Percentiles rank a stretch among this genome's conserved stretches.
These are phyloP conservation scores for Drosophila tristis DNA, from an alignment of 1,140 invertebrate genomes.

Conservation along the genomic window DNA sequence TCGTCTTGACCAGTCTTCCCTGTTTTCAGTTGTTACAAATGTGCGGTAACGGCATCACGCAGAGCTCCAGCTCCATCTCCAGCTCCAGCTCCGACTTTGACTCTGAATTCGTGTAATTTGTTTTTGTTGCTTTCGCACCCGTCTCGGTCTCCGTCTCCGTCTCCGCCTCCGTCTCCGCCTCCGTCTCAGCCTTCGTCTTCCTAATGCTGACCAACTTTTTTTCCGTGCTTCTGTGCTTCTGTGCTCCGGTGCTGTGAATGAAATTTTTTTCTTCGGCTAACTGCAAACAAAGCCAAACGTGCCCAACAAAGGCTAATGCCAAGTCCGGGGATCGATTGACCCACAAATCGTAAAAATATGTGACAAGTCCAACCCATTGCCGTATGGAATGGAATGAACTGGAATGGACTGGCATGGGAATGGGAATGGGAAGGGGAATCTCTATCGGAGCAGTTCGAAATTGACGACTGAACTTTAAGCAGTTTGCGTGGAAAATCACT, in stretches of 20 bases:
- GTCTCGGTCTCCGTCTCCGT: background rate
- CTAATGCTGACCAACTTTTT: slow-evolving; percentile 56
- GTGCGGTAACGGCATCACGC: slow-evolving; percentile 78
- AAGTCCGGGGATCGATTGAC: slow-evolving; percentile 8
- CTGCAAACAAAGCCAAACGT: slow-evolving; percentile 36
- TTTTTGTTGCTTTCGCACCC: slow-evolving; percentile 7
- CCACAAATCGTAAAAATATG: background rate
- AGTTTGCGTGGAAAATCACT: slow-evolving; percentile 10
- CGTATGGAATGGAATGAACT: too few relatives aligned
- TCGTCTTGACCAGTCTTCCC: slow-evolving; percentile 64
- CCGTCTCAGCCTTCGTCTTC: background rate
- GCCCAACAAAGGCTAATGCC: slow-evolving; percentile 36
- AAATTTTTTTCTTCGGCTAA: slow-evolving; percentile 42
- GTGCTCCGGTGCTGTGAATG: slow-evolving; percentile 34
- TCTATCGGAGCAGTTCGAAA: slow-evolving; percentile 11
- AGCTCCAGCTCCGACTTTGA: background rate
- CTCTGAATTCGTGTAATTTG: slow-evolving; percentile 12
- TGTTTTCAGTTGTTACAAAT: slow-evolving; percentile 74
- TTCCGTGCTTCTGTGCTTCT: slow-evolving; percentile 14
- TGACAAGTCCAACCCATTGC: background rate
- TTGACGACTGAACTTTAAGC: too few relatives aligned
- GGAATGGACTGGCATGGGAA: too few relatives aligned
- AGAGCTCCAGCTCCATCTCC: slow-evolving; percentile 40
- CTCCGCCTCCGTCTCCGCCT: background rate
- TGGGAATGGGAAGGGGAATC: background rate